Evolutionary conservation across 2,797 vertebrate genomes (phyloP).

Genomic region (Gymnopithys bicolor): DNA sequence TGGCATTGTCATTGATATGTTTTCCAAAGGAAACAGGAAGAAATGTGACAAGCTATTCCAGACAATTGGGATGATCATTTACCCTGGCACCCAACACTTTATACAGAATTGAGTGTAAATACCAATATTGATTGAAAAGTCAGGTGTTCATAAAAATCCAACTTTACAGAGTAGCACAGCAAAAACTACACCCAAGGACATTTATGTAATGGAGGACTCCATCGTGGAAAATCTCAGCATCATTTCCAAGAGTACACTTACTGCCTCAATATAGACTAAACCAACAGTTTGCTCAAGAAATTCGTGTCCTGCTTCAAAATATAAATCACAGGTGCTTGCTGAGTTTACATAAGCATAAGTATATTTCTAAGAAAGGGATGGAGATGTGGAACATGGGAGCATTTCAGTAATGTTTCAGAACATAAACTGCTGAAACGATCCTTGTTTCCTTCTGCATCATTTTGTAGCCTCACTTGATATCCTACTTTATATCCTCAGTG

Average conservation of each 20-base stretch:
- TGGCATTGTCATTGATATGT: background rate
- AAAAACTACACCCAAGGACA: background rate
- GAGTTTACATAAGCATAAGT: constrained; percentile 23
- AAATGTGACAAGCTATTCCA: constrained; percentile 5
- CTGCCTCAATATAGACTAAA: constrained; percentile 5
- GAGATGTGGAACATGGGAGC: background rate
- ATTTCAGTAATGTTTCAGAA: background rate
- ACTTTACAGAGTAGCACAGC: background rate
- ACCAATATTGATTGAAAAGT: background rate
- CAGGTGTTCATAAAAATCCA: background rate
- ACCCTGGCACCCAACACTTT: background rate
- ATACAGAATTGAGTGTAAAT: background rate
- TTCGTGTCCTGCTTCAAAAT: constrained; percentile 7
- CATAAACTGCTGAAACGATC: background rate
- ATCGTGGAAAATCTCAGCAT: background rate
- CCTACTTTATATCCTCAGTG: constrained; percentile 53
- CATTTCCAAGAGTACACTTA: background rate
- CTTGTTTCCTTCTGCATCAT: constrained; percentile 8
- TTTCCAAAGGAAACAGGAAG: constrained; percentile 38
- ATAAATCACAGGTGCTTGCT: constrained; percentile 31
- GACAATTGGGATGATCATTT: background rate
- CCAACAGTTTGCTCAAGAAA: constrained; percentile 26
- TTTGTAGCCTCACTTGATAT: constrained; percentile 3
- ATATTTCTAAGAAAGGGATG: background rate
- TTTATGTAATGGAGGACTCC: background rate